Conservation (phyloP, 2,113 vertebrate species). For the Struthidea cinerea region DNA sequence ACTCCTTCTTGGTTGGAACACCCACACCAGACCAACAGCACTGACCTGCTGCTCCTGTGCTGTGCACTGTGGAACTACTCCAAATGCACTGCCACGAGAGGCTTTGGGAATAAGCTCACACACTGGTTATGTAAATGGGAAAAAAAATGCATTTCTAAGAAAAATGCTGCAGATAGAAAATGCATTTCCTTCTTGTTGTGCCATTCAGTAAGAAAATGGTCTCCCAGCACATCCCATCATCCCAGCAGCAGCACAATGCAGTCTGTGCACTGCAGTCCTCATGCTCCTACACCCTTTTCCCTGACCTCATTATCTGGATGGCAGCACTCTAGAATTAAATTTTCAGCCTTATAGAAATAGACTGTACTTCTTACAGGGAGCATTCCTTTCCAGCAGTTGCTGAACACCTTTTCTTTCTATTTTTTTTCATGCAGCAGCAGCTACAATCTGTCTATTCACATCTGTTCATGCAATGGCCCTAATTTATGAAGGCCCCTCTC, state of each 20-base stretch:
- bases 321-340: constrained; percentile 8
- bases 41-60: not conserved
- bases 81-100: not conserved
- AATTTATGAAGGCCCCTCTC: not conserved
- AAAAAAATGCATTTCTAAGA: not conserved
- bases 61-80: not conserved
- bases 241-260: not conserved
- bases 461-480: not conserved
- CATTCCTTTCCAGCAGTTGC: not conserved
- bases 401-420: not conserved
- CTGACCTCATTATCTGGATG: not conserved
- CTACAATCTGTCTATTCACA: not conserved
- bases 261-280: not conserved
- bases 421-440: not conserved
- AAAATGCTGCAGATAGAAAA: not conserved
- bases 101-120: not conserved
- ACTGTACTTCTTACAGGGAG: not conserved
- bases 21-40: not conserved
- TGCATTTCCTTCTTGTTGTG: not conserved
- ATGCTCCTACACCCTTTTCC: not conserved
- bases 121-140: not conserved
- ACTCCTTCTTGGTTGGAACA: not conserved
- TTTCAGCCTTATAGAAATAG: not conserved
- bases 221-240: not conserved
- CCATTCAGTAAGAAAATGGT: not conserved